Conservation (phyloP, 1,140 invertebrate genomes). For the Leptinotarsa lineolata region DNA sequence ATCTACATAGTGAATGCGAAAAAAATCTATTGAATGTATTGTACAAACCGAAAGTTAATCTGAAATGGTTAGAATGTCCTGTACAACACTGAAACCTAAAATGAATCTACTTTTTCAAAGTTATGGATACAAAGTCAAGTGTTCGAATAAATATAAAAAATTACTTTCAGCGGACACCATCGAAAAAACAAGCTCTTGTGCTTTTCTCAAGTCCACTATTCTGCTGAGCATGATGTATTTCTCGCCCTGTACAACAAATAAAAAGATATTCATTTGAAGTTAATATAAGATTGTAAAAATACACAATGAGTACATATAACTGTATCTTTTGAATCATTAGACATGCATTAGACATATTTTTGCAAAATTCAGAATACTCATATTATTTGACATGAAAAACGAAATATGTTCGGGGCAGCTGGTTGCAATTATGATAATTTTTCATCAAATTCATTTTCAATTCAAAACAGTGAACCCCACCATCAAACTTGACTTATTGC, state of each 20-base stretch:
- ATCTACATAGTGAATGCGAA: background rate
- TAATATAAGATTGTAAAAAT: no score
- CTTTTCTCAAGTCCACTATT: constrained; percentile 12
- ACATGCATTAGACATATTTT: no score
- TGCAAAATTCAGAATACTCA: no score
- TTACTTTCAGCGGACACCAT: constrained; percentile 16
- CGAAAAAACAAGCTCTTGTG: background rate
- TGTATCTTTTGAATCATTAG: no score
- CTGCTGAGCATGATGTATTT: background rate
- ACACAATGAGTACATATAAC: no score
- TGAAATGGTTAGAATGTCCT: background rate
- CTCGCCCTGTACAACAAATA: constrained; percentile 12
- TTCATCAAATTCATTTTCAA: no score
- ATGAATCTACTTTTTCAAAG: background rate
- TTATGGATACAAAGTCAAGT: constrained; percentile 7
- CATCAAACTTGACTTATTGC: no score
- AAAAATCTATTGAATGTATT: background rate
- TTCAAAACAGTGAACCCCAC: no score
- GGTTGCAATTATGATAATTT: no score
- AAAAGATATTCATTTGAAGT: background rate
- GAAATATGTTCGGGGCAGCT: no score
- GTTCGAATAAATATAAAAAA: constrained; percentile 12
- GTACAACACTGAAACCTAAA: constrained; percentile 2
- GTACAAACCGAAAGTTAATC: constrained; percentile 1
- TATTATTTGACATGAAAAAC: no score